Conservation (phyloP, 2,113 vertebrate species). For the Egretta garzetta region DNA sequence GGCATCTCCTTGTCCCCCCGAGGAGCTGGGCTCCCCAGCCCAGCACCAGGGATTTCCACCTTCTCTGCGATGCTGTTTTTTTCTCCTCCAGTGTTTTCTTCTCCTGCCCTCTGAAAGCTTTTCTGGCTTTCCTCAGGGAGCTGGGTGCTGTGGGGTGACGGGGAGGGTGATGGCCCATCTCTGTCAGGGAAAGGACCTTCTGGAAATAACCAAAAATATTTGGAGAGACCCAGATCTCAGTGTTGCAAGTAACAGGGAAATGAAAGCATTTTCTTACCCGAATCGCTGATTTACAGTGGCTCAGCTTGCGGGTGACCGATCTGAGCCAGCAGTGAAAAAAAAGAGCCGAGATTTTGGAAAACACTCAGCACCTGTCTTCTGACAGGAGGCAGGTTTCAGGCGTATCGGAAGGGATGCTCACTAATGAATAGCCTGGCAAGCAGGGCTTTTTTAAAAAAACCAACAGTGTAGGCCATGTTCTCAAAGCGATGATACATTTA, state of each 20-base stretch:
- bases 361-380: not conserved
- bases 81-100: not conserved
- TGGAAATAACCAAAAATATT: not conserved
- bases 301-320: not conserved
- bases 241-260: not conserved
- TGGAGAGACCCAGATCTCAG: not conserved
- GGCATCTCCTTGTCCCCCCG: fast-evolving
- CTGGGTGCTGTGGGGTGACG: not conserved
- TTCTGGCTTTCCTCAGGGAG: not conserved
- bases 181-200: not conserved
- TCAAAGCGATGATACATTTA: not conserved
- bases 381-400: not conserved
- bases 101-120: not conserved
- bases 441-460: not conserved
- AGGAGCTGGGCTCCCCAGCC: not conserved
- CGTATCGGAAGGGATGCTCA: not conserved
- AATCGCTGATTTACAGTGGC: not conserved
- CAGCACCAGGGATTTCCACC: not conserved
- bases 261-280: not conserved
- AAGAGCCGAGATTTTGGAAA: not conserved
- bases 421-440: not conserved
- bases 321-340: not conserved
- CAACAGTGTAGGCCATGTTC: not conserved
- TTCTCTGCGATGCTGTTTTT: fast-evolving
- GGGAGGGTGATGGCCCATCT: fast-evolving